Base-by-base conservation (phyloP, 2,797 vertebrate genomes). In the Brachymystax lenok region DNA sequence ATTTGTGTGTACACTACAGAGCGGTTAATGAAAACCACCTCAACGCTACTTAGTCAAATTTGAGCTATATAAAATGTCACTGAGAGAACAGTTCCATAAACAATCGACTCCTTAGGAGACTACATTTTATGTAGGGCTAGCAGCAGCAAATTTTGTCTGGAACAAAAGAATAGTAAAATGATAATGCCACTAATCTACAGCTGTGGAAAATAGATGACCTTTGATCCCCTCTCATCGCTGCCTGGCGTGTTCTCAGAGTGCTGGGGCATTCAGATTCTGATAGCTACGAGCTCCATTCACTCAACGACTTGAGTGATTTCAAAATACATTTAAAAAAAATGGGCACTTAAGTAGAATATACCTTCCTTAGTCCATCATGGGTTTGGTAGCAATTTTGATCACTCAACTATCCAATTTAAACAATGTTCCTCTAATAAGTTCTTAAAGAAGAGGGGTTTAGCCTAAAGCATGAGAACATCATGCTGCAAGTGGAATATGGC, bases 31-130 rank as follows among this genome's bases (percentile, higher is more conserved):
- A 94, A 95, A 95, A 93, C 91, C 93, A 93, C 93, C 92, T 91
- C 89, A 61, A 88, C 52, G 83, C 87, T 91, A 90, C 90, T 94
- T 92, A 92, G 91, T 94, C 92, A 94, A 94, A 94, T 93, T 92
- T 91, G 87, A 91, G 90, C 92, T 91, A 90, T 94, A 93, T 46
- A 93, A 95, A 94, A 94, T 93, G 93, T 94, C 94, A 94, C 90
- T 72, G 51, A 83, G 85, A 92, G 90, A 93, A 94, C 88, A 91
- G 94, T 92, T 93, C 93, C 92, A 93, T 86, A 80, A 95, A 95
- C 94, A 94, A 94, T 93, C 19, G 87, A 85, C 91, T 92, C 86
- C 90, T 90, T 87, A 86, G 90, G 82, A 91, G 89, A 90, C 88
- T 90, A 90, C 91, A 91, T 93, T 94, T 92, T 91, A 92, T 86